Base-by-base conservation (phyloP, 2,797 vertebrate species). In the Lophotriccus pileatus region DNA sequence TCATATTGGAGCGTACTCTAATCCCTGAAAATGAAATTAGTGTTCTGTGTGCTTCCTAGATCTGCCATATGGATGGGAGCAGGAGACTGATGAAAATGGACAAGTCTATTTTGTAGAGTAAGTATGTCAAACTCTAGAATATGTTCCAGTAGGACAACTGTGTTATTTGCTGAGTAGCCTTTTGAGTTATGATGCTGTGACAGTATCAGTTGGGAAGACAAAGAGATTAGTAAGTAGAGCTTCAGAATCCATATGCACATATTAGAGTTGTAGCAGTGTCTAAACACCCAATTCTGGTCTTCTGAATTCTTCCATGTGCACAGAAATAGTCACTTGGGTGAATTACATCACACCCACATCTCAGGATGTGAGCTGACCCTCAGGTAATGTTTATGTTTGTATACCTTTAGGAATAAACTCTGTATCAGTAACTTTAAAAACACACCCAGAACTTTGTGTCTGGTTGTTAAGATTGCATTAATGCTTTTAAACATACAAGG, bases 1-100 rank as follows among this genome's bases (percentile, higher is more conserved):
- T 86, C 34, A 39, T 58, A 60, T 14, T 20, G 44, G 39, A 77
- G 68, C 36, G 19, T 60, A 50, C 28, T 66, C 18, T 50, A 66
- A 32, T 62, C 27, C 27, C 47, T 86, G 37, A 72, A 75, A 62
- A 37, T 90, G 4, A 49, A 77, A 8, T 39, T 16, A 32, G 9
- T 87, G 16, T 91, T 72, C 84, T 44, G 8, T 76, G 46, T 94
- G 78, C 91, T 96, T 75, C 84, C 76, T 96, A 99, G 99, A 98
- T 97, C 96, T 99, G 81, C 99, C 99, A 0, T 99, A 99, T 73
- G 99, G 99, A 58, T 99, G 99, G 99, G 99, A 99, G 84, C 99
- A 99, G 96, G 99, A 99, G 97, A 98, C 98, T 0, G 99, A 99
- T 96, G 98, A 98, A 94, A 99, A 99, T 7, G 99, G 99, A 80